A percentile compares a stretch with the other conserved stretches of the same genome.
phyloP scores from a whole-genome alignment of 2,113 vertebrate species.

The Anseranas semipalmata region DNA sequence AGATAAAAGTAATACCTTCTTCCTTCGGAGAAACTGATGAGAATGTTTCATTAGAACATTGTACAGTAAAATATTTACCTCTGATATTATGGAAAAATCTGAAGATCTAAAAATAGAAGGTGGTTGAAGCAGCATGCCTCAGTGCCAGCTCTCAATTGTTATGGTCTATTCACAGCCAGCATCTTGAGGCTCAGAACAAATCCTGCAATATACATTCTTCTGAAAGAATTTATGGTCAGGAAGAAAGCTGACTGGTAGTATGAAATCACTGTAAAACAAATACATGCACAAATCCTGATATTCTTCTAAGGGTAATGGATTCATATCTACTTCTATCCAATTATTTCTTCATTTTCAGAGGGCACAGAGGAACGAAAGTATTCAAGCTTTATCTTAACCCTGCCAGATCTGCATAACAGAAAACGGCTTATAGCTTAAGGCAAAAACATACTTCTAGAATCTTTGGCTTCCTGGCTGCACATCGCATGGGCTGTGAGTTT shows the following conservation, averaged over 20 bases:
- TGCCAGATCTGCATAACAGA: background rate
- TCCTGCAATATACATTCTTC: background rate
- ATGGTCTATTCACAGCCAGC: conserved; percentile 24
- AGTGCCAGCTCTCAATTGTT: background rate
- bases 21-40: background rate
- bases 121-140: background rate
- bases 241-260: background rate
- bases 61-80: background rate
- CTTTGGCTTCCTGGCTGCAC: background rate
- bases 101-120: background rate
- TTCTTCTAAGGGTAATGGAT: background rate
- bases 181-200: background rate
- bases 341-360: conserved; percentile 62
- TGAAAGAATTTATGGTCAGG: background rate
- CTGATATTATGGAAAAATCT: background rate
- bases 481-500: background rate
- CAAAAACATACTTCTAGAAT: conserved; percentile 5
- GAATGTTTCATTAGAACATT: background rate
- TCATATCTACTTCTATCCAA: background rate
- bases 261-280: conserved; percentile 15
- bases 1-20: background rate
- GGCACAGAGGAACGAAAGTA: background rate
- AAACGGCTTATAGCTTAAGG: background rate
- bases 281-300: conserved; percentile 21
- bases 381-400: background rate